Evolutionary conservation across 2,113 vertebrate genomes (phyloP), one percentile per base, ranked within the genome.

Genomic region (Setophaga petechia): DNA sequence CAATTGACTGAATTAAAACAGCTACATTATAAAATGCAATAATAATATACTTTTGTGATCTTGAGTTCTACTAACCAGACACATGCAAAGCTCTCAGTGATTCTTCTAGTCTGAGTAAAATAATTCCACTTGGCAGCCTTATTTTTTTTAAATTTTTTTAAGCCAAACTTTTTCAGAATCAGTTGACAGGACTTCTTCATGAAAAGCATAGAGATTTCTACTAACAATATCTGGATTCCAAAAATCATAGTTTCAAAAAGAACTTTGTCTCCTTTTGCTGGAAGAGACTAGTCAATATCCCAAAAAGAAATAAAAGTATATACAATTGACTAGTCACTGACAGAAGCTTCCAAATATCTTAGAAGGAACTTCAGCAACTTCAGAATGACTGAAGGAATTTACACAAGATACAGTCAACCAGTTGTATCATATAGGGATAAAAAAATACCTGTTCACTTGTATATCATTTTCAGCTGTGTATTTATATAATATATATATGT

Each of bases 361-460:
- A 72, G 73, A 95, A 92, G 85, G 91, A 94, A 94, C 80, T 94
- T 80, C 71, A 80, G 61, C 72, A 92, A 24, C n/a, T 35, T 59
- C 57, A 59, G 79, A 96, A 89, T 87, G 66, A 92, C 58, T 91
- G 67, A 92, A 84, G 91, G 59, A 84, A 96, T 52, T 92, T 84
- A 47, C 37, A 93, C 66, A 90, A 97, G 37, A 57, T 86, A 97
- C 88, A 97, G 90, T 95, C 91, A 93, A 96, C 83, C 66, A 54
- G 69, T 76, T 95, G 75, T 84, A 79, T 94, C 77, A 96, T 90
- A 94, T 85, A 54, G 73, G 63, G 76, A 96, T 95, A 97, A 95
- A 98, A 98, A 98, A 98, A 98, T 97, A 97, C 77, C 97, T 98
- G 96, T 94, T 97, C 97, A 95, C 91, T 97, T 97, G 96, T 97